Base-by-base conservation (phyloP, 2,888 invertebrate genomes). In the Troilus luridus region DNA sequence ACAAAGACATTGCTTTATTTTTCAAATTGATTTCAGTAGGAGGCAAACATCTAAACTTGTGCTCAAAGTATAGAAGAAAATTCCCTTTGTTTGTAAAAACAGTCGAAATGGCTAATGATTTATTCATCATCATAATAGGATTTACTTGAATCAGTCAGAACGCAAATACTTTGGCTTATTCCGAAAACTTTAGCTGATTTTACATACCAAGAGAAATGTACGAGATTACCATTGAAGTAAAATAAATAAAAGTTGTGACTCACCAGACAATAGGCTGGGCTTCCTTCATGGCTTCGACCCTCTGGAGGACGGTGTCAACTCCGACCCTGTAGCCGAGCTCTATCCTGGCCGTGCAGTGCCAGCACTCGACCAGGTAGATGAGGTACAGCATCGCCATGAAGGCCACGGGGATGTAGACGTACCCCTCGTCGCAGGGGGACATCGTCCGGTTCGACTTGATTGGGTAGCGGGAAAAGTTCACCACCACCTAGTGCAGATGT, bases 341-440 rank as follows among this genome's bases (percentile, higher is more conserved):
- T 92, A 97, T 95, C 93, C 97, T 95, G 54, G 96, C 97, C 17
- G 96, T 96, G 93, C 97, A 96, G 94, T 97, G 97, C 95, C 97
- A 97, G 94, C 97, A 97, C 94, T 98, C 97, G 93, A 97, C 97
- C 93, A 97, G 94, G 94, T 98, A 98, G 85, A 97, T 96, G 93
- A 97, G 94, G 94, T 97, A 98, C 64, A 97, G 95, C 94, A 97
- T 96, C 89, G 97, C 95, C 93, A 97, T 96, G 94, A 97, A 97
- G 27, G 97, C 97, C 91, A 97, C 96, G 11, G 97, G 97, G 92
- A 97, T 97, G 94, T 97, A 97, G 92, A 97, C 96, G 95, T 97
- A 97, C 88, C 97, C 97, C 92, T 97, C 97, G 93, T 97, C 97
- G 94, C 97, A 97, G 0, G 97, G 97, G 0, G 97, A 97, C 93